Percentiles rank a stretch among this genome's conserved stretches.
Evolutionary conservation across 2,888 invertebrate species (phyloP).

Genomic region (Sinotaia quadrata): DNA sequence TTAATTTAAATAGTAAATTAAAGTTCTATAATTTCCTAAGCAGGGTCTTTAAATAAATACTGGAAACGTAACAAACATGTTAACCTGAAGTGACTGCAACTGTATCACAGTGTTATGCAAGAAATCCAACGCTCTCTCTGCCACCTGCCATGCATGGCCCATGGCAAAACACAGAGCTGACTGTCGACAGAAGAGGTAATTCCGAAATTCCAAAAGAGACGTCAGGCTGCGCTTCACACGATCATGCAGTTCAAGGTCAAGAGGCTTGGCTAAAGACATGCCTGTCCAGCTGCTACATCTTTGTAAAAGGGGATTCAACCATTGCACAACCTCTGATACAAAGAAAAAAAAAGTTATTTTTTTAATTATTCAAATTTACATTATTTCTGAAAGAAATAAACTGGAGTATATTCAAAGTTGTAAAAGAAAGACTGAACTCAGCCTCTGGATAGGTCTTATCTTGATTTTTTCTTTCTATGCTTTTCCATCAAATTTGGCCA

Average conservation of each 20-base stretch:
- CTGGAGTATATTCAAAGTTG: too few relatives aligned
- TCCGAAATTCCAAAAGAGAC: slow-evolving; percentile 89
- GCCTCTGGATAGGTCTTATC: too few relatives aligned
- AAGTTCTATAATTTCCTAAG: too few relatives aligned
- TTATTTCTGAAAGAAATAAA: too few relatives aligned
- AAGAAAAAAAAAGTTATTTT: too few relatives aligned
- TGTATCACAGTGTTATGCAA: slow-evolving; percentile 92
- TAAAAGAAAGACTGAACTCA: too few relatives aligned
- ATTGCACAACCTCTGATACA: slow-evolving; percentile 82
- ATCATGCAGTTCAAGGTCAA: slow-evolving; percentile 66
- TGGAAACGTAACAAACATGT: too few relatives aligned
- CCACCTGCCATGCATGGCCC: slow-evolving; percentile 88
- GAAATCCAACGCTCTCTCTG: slow-evolving; percentile 89
- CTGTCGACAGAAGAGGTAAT: slow-evolving; percentile 94
- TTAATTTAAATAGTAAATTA: too few relatives aligned
- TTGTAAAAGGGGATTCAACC: slow-evolving; percentile 86
- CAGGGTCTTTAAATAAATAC: too few relatives aligned
- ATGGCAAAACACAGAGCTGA: slow-evolving; percentile 81
- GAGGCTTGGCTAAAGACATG: slow-evolving; percentile 76
- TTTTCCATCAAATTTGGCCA: too few relatives aligned
- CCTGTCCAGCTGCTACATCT: slow-evolving; percentile 89
- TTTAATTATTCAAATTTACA: too few relatives aligned
- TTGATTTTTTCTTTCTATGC: too few relatives aligned
- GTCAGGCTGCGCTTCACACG: slow-evolving; percentile 74
- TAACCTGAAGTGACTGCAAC: slow-evolving; percentile 82